phyloP scores from a whole-genome alignment of 2,113 vertebrate species.

The Drymodes brunneopygia region DNA sequence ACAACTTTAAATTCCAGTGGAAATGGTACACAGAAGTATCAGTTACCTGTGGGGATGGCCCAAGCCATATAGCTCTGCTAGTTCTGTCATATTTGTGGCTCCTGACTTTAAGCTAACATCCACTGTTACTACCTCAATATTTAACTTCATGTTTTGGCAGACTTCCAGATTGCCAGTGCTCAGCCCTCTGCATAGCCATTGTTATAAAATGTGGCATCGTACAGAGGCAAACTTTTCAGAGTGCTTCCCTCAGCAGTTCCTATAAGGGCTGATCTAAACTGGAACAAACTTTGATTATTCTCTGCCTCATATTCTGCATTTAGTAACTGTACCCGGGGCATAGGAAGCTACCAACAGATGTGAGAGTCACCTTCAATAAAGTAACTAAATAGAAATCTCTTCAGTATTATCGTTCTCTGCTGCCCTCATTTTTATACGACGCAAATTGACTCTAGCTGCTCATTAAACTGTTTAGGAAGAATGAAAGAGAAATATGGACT shows the following conservation, averaged over 20 bases:
- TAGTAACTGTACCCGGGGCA: not conserved
- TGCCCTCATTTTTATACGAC: not conserved
- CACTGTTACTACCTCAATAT: not conserved
- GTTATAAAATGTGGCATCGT: not conserved
- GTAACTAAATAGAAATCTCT: not conserved
- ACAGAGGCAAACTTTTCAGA: not conserved
- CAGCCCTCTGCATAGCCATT: not conserved
- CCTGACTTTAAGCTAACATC: not conserved
- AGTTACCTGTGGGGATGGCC: not conserved
- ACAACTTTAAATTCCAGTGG: not conserved
- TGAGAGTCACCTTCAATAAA: not conserved
- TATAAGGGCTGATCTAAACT: not conserved
- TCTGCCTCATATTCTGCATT: not conserved
- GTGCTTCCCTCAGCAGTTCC: not conserved
- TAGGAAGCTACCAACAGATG: not conserved
- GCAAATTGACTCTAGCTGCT: not conserved
- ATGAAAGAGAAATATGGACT: not conserved
- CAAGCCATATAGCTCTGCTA: fast-evolving
- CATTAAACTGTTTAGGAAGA: not conserved
- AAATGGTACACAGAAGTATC: not conserved
- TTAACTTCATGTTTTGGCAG: not conserved
- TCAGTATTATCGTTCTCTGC: not conserved
- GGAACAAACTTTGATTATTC: not conserved
- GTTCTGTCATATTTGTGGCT: not conserved
- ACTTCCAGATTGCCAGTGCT: not conserved